These are phyloP conservation scores for Paracanthobrama guichenoti DNA, from an alignment of 2,113 vertebrate species.

Conservation along the genomic window DNA sequence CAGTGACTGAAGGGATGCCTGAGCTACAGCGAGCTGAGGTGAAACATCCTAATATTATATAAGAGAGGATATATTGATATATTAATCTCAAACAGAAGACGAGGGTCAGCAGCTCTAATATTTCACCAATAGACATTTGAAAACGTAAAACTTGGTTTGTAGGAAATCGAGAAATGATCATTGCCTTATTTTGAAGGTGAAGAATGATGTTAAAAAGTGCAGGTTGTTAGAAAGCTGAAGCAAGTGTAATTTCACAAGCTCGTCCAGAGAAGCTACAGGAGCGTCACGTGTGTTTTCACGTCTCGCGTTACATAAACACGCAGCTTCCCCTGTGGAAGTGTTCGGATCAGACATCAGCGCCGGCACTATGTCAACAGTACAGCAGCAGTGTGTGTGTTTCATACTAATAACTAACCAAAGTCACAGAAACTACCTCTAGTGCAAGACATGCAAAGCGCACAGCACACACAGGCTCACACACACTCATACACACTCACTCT, in stretches of 20 bases:
- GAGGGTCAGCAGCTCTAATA: neutral
- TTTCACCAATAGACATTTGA: neutral
- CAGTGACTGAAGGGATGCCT: neutral
- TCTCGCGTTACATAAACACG: neutral
- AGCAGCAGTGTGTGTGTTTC: no score
- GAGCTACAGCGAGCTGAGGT: neutral
- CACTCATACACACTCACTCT: no score
- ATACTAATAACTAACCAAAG: neutral
- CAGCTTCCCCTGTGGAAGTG: neutral
- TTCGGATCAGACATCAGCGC: neutral
- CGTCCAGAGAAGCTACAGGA: neutral
- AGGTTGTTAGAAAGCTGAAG: neutral
- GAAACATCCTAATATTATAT: neutral
- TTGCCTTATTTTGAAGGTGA: neutral
- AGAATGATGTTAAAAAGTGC: neutral
- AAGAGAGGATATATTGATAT: neutral
- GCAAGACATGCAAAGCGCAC: neutral
- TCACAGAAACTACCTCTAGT: neutral
- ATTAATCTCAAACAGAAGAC: neutral
- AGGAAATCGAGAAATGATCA: neutral
- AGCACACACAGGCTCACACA: no score
- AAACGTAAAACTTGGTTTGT: no score
- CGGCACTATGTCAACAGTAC: neutral
- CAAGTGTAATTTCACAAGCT: neutral
- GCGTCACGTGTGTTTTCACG: neutral